These are phyloP conservation scores for Vidua chalybeata DNA, from an alignment of 2,113 vertebrate species.

Conservation along the genomic window DNA sequence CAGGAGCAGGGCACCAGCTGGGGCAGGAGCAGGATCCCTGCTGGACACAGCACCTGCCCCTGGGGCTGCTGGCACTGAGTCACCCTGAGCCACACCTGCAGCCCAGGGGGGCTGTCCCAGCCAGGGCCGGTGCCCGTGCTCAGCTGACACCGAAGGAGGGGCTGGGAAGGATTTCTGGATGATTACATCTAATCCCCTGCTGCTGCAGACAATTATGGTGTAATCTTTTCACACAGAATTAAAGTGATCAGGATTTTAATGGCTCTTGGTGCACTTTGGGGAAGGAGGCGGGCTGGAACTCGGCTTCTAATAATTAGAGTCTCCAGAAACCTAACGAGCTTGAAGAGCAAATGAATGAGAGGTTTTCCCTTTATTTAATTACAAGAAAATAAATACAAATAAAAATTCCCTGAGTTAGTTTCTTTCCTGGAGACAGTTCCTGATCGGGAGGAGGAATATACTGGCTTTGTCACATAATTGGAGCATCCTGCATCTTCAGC, in stretches of 20 bases:
- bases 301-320: neutral
- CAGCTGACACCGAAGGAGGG: neutral
- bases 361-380: constrained; percentile 12
- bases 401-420: neutral
- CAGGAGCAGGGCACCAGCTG: fast-evolving
- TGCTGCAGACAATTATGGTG: neutral
- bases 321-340: neutral
- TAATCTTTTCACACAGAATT: neutral
- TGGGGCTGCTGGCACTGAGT: neutral
- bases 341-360: constrained; percentile 21
- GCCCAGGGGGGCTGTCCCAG: neutral
- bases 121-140: neutral
- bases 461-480: neutral
- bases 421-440: constrained; percentile 5
- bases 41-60: fast-evolving
- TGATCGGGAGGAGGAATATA: neutral
- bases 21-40: fast-evolving
- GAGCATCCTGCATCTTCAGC: constrained; percentile 31
- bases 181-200: neutral
- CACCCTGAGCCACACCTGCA: neutral
- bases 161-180: neutral
- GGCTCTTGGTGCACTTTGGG: neutral
- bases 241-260: neutral
- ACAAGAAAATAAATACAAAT: constrained; percentile 18
- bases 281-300: neutral